Evolutionary conservation across 64 coral and sea anemone genomes (phyloP).

Genomic region (Dendrophyllia cribrosa): DNA sequence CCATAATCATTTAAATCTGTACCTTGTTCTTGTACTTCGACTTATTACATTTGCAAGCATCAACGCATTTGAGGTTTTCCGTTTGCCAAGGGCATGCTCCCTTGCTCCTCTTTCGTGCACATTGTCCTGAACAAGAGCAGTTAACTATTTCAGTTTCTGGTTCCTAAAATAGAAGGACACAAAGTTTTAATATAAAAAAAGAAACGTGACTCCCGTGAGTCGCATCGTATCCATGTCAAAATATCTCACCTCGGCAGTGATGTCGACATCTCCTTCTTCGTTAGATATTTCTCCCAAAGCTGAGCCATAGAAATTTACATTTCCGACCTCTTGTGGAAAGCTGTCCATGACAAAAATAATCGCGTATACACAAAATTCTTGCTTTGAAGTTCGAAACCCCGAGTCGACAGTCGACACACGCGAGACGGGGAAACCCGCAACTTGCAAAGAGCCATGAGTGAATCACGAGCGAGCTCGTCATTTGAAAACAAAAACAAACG

Average conservation of each 20-base stretch:
- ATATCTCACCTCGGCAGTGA: conserved; percentile 9
- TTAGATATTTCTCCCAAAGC: background rate
- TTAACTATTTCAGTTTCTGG: background rate
- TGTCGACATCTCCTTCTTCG: background rate
- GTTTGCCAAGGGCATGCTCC: background rate
- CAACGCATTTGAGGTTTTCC: background rate
- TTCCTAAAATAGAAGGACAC: background rate
- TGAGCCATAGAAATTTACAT: background rate
- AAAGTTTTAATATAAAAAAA: background rate
- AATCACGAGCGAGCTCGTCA: no score
- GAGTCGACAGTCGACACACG: no score
- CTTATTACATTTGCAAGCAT: background rate
- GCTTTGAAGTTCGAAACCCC: no score
- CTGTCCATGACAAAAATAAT: no score
- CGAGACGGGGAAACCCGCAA: no score
- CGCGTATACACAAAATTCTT: no score
- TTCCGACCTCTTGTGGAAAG: background rate
- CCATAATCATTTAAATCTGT: background rate
- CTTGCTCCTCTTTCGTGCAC: background rate
- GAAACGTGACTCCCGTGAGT: background rate
- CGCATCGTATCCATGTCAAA: background rate
- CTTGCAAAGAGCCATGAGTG: no score
- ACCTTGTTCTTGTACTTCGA: background rate
- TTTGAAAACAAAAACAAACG: no score
- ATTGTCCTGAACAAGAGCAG: background rate